phyloP scores from a whole-genome alignment of 2,113 vertebrate species.

The Mionectes macconnelli region DNA sequence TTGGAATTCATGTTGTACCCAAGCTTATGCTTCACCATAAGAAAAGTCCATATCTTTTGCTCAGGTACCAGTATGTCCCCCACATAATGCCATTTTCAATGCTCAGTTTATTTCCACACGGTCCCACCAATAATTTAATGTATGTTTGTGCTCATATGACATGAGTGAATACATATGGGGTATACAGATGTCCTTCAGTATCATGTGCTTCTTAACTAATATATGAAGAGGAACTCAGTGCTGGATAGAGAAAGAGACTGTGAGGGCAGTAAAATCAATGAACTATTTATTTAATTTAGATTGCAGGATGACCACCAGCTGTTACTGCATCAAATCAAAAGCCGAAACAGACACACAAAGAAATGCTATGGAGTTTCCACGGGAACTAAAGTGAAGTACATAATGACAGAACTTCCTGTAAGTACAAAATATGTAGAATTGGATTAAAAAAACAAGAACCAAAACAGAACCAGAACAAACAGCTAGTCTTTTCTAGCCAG shows the following conservation, averaged over 20 bases:
- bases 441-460: not conserved
- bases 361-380: conserved; percentile 26
- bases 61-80: not conserved
- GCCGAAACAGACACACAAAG: not conserved
- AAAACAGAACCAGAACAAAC: not conserved
- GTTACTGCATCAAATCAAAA: conserved; percentile 40
- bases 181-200: not conserved
- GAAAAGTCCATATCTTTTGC: not conserved
- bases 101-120: not conserved
- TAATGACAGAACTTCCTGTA: not conserved
- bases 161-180: not conserved
- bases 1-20: not conserved
- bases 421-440: not conserved
- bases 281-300: conserved; percentile 52
- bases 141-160: not conserved
- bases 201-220: not conserved
- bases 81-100: not conserved
- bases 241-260: not conserved
- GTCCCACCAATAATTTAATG: not conserved
- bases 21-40: not conserved
- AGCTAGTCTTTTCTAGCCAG: not conserved
- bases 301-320: conserved; percentile 37
- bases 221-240: not conserved
- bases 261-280: conserved; percentile 34
- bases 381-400: not conserved